Evolutionary conservation across 35 echinoderm and acorn worm genomes (phyloP).

Genomic region (Patiria miniata): DNA sequence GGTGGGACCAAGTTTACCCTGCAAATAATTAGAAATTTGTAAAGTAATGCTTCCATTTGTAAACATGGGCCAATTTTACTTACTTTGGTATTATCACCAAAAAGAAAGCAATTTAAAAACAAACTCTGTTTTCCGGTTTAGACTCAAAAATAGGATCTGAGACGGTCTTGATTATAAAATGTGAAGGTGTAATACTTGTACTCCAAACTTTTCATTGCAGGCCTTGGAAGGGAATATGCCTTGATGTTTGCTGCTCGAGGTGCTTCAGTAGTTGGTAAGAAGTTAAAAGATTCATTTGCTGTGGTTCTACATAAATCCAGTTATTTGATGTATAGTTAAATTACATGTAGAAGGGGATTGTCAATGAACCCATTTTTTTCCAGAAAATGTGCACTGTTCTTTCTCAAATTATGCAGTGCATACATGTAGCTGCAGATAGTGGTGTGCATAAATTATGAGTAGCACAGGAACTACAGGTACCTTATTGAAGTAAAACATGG

Average conservation of each 20-base stretch:
- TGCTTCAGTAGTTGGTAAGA: constrained; percentile 93
- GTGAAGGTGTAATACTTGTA: neutral
- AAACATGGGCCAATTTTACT: no score
- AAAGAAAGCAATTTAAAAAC: no score
- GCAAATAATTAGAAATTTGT: no score
- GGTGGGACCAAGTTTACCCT: no score
- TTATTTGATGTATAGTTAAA: neutral
- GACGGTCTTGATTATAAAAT: neutral
- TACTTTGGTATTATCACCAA: no score
- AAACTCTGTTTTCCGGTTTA: no score
- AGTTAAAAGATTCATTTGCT: neutral
- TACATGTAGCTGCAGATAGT: neutral
- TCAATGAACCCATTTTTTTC: neutral
- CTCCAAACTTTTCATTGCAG: constrained; percentile 37
- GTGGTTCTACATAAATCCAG: neutral
- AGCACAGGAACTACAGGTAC: no score
- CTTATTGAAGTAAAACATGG: no score
- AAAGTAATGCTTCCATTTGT: no score
- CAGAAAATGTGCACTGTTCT: neutral
- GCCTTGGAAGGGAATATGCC: constrained; percentile 95
- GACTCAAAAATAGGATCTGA: neutral
- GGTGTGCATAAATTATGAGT: neutral
- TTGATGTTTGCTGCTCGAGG: constrained; percentile 84
- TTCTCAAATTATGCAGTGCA: neutral
- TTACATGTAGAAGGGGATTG: neutral